These are phyloP conservation scores for Scalopus aquaticus DNA, from an alignment of 2,113 vertebrate species.

Conservation along the genomic window DNA sequence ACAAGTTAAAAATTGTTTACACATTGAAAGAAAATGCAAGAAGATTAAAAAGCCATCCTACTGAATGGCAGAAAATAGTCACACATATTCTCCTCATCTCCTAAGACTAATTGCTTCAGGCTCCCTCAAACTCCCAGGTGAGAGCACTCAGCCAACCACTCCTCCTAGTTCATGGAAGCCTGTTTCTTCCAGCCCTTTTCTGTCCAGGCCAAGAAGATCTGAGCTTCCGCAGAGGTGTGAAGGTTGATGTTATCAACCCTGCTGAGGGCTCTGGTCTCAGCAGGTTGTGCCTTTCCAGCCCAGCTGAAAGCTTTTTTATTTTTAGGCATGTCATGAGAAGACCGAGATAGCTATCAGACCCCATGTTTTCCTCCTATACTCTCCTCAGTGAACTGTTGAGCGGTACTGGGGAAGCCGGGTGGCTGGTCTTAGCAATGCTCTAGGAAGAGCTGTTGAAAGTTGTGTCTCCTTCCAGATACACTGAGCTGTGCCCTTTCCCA, in stretches of 20 bases:
- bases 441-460: background rate
- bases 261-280: background rate
- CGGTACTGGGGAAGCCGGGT: background rate
- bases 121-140: background rate
- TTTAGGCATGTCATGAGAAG: slow-evolving; percentile 23
- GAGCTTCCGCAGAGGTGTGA: background rate
- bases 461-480: background rate
- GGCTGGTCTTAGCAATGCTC: background rate
- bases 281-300: background rate
- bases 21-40: too few species aligned
- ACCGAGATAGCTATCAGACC: background rate
- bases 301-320: background rate
- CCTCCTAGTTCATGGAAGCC: background rate
- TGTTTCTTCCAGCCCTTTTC: background rate
- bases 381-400: background rate
- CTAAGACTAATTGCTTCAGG: rapidly evolving
- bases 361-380: background rate
- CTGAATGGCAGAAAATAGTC: too few species aligned
- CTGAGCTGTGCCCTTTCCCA: background rate
- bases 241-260: background rate
- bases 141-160: background rate
- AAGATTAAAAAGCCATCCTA: too few species aligned
- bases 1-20: too few species aligned
- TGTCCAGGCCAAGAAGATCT: background rate
- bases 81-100: background rate